A percentile compares a stretch with the other conserved stretches of the same genome.
Conservation (phyloP, 2,797 vertebrate genomes). For the Squalus acanthias region DNA sequence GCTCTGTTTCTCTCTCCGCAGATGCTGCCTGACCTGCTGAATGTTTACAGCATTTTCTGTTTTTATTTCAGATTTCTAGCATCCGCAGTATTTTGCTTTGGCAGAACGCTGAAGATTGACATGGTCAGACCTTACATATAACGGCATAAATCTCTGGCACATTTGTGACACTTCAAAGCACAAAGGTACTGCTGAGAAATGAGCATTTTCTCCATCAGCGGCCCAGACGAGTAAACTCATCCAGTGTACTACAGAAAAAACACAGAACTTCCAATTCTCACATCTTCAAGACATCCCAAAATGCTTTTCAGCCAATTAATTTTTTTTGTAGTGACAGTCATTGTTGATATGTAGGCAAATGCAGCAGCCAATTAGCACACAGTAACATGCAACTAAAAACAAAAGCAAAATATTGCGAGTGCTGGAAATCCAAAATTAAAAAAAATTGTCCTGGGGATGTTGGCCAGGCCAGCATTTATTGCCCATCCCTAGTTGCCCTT, state of each 20-base stretch:
- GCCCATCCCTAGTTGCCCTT: neutral
- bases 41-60: no score
- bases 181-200: neutral
- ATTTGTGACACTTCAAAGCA: neutral
- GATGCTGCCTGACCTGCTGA: no score
- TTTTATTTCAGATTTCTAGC: no score
- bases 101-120: neutral
- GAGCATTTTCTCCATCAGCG: neutral
- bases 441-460: no score
- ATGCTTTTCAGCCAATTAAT: neutral
- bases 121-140: neutral
- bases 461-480: neutral
- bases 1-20: no score
- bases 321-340: no score
- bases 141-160: neutral
- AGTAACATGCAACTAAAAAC: neutral
- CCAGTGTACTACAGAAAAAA: neutral
- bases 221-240: neutral
- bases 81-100: no score
- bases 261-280: neutral
- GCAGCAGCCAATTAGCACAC: neutral
- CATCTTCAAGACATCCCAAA: neutral
- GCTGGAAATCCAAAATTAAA: no score
- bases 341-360: neutral
- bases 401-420: neutral